These are phyloP conservation scores for Tetranychus truncatus DNA, from an alignment of 2,888 invertebrate species.

Conservation along the genomic window DNA sequence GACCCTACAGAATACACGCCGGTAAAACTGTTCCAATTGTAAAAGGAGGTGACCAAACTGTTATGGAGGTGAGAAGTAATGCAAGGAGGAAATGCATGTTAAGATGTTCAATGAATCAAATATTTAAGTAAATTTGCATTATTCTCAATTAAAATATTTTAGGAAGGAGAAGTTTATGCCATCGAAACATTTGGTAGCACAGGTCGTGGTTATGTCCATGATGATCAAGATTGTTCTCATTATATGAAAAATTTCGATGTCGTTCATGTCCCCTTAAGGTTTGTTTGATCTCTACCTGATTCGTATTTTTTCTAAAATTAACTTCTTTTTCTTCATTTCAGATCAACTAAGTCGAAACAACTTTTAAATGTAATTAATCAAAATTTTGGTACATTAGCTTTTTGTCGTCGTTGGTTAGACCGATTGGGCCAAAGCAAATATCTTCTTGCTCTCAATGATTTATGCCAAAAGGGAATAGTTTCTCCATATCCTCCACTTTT, in stretches of 20 bases:
- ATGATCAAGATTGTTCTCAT: constrained; percentile 97
- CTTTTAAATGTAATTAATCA: constrained; percentile 80
- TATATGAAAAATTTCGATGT: constrained; percentile 98
- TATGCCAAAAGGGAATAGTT: constrained; percentile 93
- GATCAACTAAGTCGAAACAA: constrained; percentile 77
- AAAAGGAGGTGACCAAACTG: constrained; percentile 87
- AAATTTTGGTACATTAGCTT: constrained; percentile 89
- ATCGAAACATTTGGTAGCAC: constrained; percentile 99
- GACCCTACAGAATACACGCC: constrained; percentile 75
- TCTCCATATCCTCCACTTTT: constrained; percentile 95
- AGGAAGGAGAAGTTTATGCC: constrained; percentile 92
- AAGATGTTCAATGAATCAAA: constrained; percentile 5
- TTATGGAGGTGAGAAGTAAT: constrained; percentile 62
- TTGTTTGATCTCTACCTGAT: background rate
- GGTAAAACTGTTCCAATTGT: constrained; percentile 99
- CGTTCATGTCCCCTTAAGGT: constrained; percentile 10
- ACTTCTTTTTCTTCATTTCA: constrained; percentile 23
- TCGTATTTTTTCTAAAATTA: constrained; percentile 1
- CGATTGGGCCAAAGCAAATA: constrained; percentile 89
- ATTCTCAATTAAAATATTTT: constrained; percentile 11
- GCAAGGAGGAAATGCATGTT: too few relatives aligned
- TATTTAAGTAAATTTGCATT: background rate
- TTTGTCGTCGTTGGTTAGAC: constrained; percentile 97
- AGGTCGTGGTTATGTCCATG: constrained; percentile 68
- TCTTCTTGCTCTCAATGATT: constrained; percentile 91